Base-by-base conservation (phyloP, 2,888 invertebrate genomes). In the Morpho helenor region DNA sequence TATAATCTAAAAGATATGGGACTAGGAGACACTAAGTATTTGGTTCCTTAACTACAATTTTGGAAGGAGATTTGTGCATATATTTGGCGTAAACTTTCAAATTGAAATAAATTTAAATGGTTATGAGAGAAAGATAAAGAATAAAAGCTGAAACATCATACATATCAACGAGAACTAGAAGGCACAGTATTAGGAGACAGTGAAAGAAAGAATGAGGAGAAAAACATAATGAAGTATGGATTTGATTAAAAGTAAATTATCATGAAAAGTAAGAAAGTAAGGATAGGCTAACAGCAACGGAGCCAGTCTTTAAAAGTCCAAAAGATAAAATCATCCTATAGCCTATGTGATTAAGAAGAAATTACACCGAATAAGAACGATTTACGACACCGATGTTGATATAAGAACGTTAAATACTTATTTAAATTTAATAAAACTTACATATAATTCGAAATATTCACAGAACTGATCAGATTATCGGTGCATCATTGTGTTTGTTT, bases 101-200 rank as follows among this genome's bases (percentile, higher is more conserved):
- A 16, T 59, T 46, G 50, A 54, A 54, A 52, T 44, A 45, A 45
- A 39, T 22, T 49, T 45, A 51, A 50, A 22, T 9, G 49, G n/a
- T 43, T 41, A 23, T 49, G n/a, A 44, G 47, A 57, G 53, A 57
- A 49, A 52, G 54, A 44, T 56, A 64, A 66, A 69, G 8, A 43
- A 31, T 31, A 31, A 5, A 31, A 31, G 31, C 31, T 31, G 31
- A 31, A 31, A 5, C 31, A 43, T 8, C 76, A 80, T 75, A 72
- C 82, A 85, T 82, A 52, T 76, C 84, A 85, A 68, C 76, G 79
- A 80, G 81, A 83, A 80, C 81, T 87, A 87, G 88, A 89, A 88
- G 89, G 87, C 88, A 89, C 87, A 84, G 84, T 86, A 82, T 82
- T 84, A 77, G 80, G 74, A 70, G 76, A 80, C 78, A 69, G 58